Base-by-base conservation (phyloP, 2,888 invertebrate genomes). In the Drosophila sordidula region DNA sequence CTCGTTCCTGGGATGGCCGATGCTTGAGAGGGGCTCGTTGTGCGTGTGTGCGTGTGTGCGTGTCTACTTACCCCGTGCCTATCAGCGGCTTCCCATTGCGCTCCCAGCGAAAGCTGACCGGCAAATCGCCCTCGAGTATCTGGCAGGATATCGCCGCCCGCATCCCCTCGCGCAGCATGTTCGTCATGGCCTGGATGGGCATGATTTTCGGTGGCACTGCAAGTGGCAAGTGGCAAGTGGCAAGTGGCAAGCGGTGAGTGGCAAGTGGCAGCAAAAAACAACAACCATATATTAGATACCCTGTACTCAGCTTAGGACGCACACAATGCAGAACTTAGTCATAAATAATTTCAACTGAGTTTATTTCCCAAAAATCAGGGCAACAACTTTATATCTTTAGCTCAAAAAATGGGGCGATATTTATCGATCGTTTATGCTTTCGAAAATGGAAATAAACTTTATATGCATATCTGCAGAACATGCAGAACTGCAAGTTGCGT, bases 91-190 rank as follows among this genome's bases (percentile, higher is more conserved):
- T 96, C 47, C 95, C 96, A 91, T 98, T 96, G 92, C 97, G 95
- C 90, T 97, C 96, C 98, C 98, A 98, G 56, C 96, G 95, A 93
- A 98, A 97, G 78, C 95, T 96, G 82, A 98, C 96, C 49, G 98
- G 98, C 85, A 97, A 94, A 93, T 98, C 98, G 22, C 98, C 98
- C 93, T 97, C 97, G 91, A 97, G 94, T 91, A 97, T 96, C 93
- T 97, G 96, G 92, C 97, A 98, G 78, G 97, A 96, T 90, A 98
- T 97, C 68, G 97, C 97, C 34, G 97, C 97, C 80, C 97, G 94
- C 95, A 97, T 96, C 62, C 97, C 97, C 93, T 97, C 97, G 42
- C 95, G 93, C 70, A 96, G 93, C 91, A 97, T 94, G 91, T 96
- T 95, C 67, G 96, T 96, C 94, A 96, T 95, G 41, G 96, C 95